Evolutionary conservation across 2,113 vertebrate species (phyloP), one percentile per base, ranked within the genome.

Genomic region (Emydocephalus ijimae): DNA sequence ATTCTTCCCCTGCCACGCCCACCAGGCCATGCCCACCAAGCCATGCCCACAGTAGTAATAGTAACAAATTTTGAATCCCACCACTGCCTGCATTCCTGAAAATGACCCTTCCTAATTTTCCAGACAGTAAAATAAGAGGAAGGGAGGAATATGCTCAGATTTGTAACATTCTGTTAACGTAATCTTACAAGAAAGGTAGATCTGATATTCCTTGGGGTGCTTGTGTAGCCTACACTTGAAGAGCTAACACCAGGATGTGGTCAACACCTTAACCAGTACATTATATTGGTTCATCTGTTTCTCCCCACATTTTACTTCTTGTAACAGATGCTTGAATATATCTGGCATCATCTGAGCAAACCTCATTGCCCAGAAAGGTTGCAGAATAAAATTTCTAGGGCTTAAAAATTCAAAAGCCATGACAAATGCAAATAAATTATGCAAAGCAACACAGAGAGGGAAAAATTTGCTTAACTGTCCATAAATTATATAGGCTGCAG

Each of bases 381-480:
- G 61, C 29, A 54, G 29, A 39, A 52, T 74, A 90, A 90, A n/a
- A 81, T 90, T 90, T 90, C 64, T 90, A 54, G 64, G n/a, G 48
- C 29, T 12, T 74, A n/a, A 29, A 54, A 69, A 50, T 90, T 81
- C 64, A 81, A 20, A 54, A 52, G 48, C 48, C 20, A 39, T 43
- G 48, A 54, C 29, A 74, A 64, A 74, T 81, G 29, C 61, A 90
- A 55, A 90, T 90, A 90, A 90, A 90, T 90, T 74, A 90, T 90
- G 61, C 61, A 90, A 81, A 90, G 23, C 52, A 90, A 90, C 48
- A 23, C 20, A 54, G 20, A n/a, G 61, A 90, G 14, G 18, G 57
- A 64, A 52, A 59, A 90, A 12, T 39, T 24, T 90, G 18, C 61
- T 54, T 90, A 64, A 74, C 14, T 90, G 50, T 54, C 45, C 89